Base-by-base conservation (phyloP, 2,888 invertebrate genomes). In the Morpho deidamia region DNA sequence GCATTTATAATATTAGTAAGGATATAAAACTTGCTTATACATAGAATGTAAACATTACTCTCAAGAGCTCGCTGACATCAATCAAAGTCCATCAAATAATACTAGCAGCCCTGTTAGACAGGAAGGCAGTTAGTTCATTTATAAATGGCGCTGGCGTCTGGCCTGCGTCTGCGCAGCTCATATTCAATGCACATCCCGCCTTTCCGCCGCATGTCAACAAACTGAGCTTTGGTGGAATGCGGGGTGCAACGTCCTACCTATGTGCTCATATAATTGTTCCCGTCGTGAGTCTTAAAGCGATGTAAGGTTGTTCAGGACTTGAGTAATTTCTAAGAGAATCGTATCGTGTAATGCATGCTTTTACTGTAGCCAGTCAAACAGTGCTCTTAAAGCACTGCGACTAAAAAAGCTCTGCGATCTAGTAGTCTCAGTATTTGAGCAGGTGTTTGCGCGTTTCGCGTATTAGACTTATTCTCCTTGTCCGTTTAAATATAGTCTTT, bases 81-180 rank as follows among this genome's bases (percentile, higher is more conserved):
- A 33, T 10, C 11, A 11, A 40, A 23, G 23, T 23, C 23, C 14
- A 0, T 8, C 8, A 23, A 23, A 37, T 33, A 3, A 40, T 11
- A 11, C 44, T 56, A 72, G 32, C 74, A 77, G 60, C 82, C 80
- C 81, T 76, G 58, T 62, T 43, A 50, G 68, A 70, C 76, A 73
- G 78, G 80, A 81, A 78, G 72, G 66, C 62, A 60, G 63, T 63
- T 58, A 60, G 63, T 63, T 58, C 67, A 70, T 76, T 73, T 74
- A 73, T 78, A 79, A 79, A 79, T 76, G 83, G 80, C 83, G 81
- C 78, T 77, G 66, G 69, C 73, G 74, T 68, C 84, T 84, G 78
- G 76, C 55, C 71, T 65, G 65, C 76, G 86, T 85, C 84, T 86
- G 68, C 66, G 76, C 75, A 59, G 62, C 63, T 68, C 70, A 72